Evolutionary conservation across 2,797 vertebrate species (phyloP).

Genomic region (Coracias cyanogaster): DNA sequence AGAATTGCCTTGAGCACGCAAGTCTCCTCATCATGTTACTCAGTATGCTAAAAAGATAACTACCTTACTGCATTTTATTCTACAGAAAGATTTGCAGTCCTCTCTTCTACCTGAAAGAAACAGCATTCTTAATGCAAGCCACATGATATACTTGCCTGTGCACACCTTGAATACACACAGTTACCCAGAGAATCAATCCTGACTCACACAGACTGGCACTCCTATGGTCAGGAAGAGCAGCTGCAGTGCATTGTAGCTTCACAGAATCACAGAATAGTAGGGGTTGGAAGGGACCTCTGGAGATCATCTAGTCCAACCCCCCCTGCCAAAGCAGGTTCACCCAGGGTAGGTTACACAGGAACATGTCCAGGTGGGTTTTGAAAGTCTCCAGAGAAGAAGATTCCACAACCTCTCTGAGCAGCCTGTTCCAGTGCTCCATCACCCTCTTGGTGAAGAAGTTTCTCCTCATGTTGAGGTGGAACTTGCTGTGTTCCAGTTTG

Average conservation of each 20-base stretch:
- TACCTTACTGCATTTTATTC: background rate
- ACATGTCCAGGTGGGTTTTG: no score
- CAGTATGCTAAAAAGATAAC: constrained; percentile 16
- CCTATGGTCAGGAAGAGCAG: background rate
- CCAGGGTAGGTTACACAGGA: no score
- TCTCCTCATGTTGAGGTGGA: no score
- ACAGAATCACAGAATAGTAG: no score
- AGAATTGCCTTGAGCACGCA: background rate
- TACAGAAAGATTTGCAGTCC: background rate
- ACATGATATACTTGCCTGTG: background rate
- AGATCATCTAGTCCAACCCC: no score
- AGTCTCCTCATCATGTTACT: constrained; percentile 15
- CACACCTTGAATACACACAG: background rate
- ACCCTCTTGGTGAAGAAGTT: no score
- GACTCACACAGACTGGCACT: background rate
- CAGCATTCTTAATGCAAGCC: background rate
- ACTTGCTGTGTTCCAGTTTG: no score
- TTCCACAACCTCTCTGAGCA: no score
- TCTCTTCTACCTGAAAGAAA: constrained; percentile 26
- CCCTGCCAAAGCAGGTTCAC: no score
- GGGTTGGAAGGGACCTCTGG: no score
- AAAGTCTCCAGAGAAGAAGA: no score
- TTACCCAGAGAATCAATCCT: background rate
- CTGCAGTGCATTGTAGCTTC: background rate
- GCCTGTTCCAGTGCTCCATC: no score